phyloP scores from a whole-genome alignment of 2,113 vertebrate genomes.

The Columba livia region DNA sequence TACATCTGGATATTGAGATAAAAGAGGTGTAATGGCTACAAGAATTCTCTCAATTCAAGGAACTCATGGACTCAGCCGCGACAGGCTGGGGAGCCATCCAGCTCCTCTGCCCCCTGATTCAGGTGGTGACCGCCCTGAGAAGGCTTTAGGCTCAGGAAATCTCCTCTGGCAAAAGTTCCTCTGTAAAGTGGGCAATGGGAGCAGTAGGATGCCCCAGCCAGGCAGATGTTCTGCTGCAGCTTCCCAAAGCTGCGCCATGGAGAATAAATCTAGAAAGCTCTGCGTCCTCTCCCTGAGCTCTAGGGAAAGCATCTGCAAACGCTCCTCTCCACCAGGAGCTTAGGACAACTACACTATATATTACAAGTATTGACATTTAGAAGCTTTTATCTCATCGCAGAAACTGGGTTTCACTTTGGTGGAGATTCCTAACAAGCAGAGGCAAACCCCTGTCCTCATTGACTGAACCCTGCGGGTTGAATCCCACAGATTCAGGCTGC shows the following conservation, averaged over 20 bases:
- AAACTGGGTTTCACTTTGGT: not conserved
- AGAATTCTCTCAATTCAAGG: conserved; percentile 60
- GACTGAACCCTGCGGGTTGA: not conserved
- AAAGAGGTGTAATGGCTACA: not conserved
- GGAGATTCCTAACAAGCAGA: not conserved
- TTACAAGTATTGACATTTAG: not conserved
- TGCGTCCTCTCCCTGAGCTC: not conserved
- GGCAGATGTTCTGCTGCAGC: not conserved
- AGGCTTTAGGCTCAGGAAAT: no score
- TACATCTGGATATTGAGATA: not conserved
- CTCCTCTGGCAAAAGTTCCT: no score
- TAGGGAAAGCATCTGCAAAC: not conserved
- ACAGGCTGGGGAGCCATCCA: no score
- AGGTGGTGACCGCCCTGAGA: no score
- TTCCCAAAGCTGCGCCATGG: not conserved
- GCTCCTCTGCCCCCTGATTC: no score
- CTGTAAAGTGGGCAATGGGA: not conserved
- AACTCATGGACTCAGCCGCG: not conserved
- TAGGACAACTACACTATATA: not conserved
- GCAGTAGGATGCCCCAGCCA: not conserved
- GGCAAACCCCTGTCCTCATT: not conserved
- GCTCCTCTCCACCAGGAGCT: not conserved
- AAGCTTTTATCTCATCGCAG: not conserved
- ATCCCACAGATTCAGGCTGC: not conserved
- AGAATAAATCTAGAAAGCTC: not conserved